These are phyloP conservation scores for Gonocerus acuteangulatus DNA, from an alignment of 2,888 invertebrate species.

Conservation along the genomic window DNA sequence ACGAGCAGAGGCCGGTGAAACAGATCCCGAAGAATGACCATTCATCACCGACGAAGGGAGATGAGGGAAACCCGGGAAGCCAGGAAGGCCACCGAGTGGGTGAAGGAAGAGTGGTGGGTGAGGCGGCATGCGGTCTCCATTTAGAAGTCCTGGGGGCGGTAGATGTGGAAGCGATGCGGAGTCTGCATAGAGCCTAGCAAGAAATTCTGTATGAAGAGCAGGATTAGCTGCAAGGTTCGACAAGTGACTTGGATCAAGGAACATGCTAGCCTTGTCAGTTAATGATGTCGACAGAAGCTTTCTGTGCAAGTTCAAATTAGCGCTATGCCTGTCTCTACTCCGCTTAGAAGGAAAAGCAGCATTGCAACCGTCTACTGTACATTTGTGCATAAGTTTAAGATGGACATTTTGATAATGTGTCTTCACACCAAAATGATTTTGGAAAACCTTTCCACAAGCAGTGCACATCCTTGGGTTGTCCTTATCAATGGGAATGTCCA, in stretches of 20 bases:
- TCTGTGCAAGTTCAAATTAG: constrained; percentile 82
- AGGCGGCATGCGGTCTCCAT: constrained; percentile 48
- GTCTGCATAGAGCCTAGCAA: constrained; percentile 69
- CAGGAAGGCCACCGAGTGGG: constrained; percentile 51
- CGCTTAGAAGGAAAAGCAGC: constrained; percentile 90
- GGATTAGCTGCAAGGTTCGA: constrained; percentile 48
- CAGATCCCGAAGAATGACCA: constrained; percentile 37
- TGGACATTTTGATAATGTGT: constrained; percentile 94
- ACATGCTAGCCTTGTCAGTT: constrained; percentile 37
- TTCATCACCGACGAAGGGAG: constrained; percentile 43
- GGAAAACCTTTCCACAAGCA: constrained; percentile 87
- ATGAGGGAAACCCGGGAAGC: constrained; percentile 50
- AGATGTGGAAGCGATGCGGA: constrained; percentile 46
- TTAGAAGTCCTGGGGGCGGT: constrained; percentile 46
- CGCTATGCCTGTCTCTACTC: constrained; percentile 84
- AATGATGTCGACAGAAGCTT: constrained; percentile 69
- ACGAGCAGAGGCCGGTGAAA: constrained; percentile 39
- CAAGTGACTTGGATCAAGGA: constrained; percentile 48
- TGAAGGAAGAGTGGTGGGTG: constrained; percentile 52
- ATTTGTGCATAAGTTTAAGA: constrained; percentile 89
- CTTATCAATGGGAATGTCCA: constrained; percentile 82
- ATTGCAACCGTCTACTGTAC: constrained; percentile 88
- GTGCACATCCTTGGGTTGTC: constrained; percentile 87
- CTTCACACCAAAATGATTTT: constrained; percentile 86
- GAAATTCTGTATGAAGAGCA: constrained; percentile 61